phyloP scores from a whole-genome alignment of 2,797 vertebrate species.

The Muscicapa comitata region DNA sequence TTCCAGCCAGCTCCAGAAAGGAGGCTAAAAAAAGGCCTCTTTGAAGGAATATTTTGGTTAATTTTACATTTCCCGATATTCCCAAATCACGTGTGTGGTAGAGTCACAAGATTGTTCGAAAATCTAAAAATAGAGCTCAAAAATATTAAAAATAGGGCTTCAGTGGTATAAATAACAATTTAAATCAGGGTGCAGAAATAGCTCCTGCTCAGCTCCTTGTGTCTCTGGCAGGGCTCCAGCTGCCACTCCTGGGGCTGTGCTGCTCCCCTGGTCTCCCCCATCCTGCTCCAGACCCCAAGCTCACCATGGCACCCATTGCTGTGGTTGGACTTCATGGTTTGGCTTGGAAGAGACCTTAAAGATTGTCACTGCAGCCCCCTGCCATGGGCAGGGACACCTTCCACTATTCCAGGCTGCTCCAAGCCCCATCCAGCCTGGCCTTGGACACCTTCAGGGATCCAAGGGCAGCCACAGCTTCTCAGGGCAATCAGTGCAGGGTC shows the following conservation, averaged over 20 bases:
- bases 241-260: fast-evolving
- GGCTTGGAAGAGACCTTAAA: neutral
- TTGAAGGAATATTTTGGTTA: constrained; percentile 12
- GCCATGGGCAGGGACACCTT: neutral
- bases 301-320: fast-evolving
- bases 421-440: fast-evolving
- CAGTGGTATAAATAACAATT: neutral
- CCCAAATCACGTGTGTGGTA: neutral
- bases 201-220: fast-evolving
- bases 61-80: neutral
- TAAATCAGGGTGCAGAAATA: neutral
- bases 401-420: fast-evolving
- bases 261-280: neutral
- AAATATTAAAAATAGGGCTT: neutral
- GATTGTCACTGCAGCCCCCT: fast-evolving
- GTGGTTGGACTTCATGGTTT: neutral
- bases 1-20: neutral
- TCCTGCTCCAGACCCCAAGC: fast-evolving
- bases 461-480: neutral
- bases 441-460: neutral
- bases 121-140: constrained; percentile 10
- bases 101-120: neutral
- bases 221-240: neutral
- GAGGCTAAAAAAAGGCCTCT: neutral
- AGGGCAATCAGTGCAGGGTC: fast-evolving